Conservation (phyloP, 2,888 invertebrate genomes). For the Drosophila glabriapex region DNA sequence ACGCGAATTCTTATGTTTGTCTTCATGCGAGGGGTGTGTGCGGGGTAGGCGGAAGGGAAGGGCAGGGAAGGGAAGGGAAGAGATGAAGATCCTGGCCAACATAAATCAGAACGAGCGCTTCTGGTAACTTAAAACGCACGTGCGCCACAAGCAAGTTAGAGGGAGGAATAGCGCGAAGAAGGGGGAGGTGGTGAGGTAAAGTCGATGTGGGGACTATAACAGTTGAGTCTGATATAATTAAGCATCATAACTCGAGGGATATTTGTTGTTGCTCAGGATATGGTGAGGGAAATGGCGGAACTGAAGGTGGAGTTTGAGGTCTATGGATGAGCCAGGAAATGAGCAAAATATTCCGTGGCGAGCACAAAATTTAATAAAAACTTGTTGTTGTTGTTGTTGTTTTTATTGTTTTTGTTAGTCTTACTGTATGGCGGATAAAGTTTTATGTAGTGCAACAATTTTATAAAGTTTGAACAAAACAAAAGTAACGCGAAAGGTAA, state of each 20-base stretch:
- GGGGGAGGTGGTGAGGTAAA: neutral
- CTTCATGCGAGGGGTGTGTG: neutral
- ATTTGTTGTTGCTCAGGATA: constrained; percentile 49
- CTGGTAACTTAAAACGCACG: constrained; percentile 70
- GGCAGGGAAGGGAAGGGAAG: neutral
- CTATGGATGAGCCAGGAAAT: constrained; percentile 60
- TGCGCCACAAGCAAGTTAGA: constrained; percentile 44
- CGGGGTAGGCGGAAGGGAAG: neutral
- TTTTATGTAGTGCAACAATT: constrained; percentile 69
- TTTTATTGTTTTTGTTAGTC: constrained; percentile 23
- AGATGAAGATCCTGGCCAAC: constrained; percentile 33
- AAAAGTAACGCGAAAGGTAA: constrained; percentile 48
- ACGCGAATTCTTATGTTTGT: constrained; percentile 39
- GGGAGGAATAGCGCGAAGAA: fast-evolving
- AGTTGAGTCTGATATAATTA: constrained; percentile 68
- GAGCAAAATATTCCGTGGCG: constrained; percentile 60
- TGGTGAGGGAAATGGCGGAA: neutral
- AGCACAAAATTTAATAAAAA: constrained; percentile 70
- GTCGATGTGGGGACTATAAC: constrained; percentile 49
- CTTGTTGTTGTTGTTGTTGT: constrained; percentile 38
- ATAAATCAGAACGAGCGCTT: constrained; percentile 59
- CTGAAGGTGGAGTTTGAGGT: neutral
- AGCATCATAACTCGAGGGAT: constrained; percentile 77
- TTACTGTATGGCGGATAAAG: constrained; percentile 52
- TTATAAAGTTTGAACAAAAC: constrained; percentile 53